Conservation (phyloP, 2,113 vertebrate genomes). For the Solenodon paradoxus region DNA sequence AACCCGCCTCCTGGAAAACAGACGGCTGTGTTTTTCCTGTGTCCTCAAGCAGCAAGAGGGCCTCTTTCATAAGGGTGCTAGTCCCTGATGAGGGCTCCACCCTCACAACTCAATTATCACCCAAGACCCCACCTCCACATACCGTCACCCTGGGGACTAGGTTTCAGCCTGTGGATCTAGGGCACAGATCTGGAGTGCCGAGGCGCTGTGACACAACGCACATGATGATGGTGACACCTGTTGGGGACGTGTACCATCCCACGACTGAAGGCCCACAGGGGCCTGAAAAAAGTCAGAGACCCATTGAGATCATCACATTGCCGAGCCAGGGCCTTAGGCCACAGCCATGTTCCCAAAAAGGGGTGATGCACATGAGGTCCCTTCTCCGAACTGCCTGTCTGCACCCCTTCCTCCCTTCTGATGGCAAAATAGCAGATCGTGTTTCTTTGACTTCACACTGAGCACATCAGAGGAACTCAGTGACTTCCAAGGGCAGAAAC, state of each 20-base stretch:
- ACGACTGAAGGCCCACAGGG: neutral
- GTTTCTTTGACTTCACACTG: neutral
- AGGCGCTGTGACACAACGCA: neutral
- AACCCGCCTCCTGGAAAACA: neutral
- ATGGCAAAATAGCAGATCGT: neutral
- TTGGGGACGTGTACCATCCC: neutral
- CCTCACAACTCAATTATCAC: neutral
- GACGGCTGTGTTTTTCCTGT: neutral
- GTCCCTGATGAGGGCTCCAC: neutral
- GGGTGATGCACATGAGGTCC: neutral
- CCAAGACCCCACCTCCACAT: neutral
- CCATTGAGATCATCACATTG: neutral
- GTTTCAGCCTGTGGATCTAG: neutral
- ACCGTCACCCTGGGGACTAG: neutral
- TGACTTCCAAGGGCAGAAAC: neutral
- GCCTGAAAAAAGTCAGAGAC: neutral
- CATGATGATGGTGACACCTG: neutral
- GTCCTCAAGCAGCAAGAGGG: rapidly evolving
- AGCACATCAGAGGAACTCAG: neutral
- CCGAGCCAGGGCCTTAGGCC: neutral
- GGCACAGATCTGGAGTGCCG: neutral
- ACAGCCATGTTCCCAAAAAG: neutral
- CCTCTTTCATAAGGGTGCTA: neutral
- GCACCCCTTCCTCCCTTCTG: neutral
- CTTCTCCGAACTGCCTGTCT: no score